Base-by-base conservation (phyloP, 2,888 invertebrate species). In the Reticulitermes lucifugus region DNA sequence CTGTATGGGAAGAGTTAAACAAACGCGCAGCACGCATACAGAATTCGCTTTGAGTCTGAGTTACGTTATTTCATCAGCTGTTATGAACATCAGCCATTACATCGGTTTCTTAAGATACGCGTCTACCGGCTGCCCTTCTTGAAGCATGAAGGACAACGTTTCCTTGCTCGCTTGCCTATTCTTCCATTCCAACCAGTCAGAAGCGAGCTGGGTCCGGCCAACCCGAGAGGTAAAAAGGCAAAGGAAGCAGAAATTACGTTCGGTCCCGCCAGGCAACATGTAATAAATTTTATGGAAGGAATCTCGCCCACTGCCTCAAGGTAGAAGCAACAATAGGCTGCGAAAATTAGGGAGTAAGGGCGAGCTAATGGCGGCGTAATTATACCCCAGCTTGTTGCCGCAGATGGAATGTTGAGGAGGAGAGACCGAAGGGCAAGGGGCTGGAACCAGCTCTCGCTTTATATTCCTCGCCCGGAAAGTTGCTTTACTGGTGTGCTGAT, bases 281-380 rank as follows among this genome's bases (percentile, higher is more conserved):
- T 85, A 86, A 85, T 86, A 86, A 85, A 86, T 85, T 85, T 83
- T 81, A 83, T 83, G 55, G 81, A 65, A 84, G 85, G 83, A 86
- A 85, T 85, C 85, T 83, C 71, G 70, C 83, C 82, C 60, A 59
- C 41, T 85, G 46, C 82, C 85, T 35, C 5, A 22, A 81, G 80
- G 59, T 22, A 81, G 60, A 81, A 35, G 80, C 65, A 81, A 86
- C 86, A 86, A 86, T 85, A 83, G 86, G 86, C 86, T 79, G 86
- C 86, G 86, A 86, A 86, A 86, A 86, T 86, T 86, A 86, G 86
- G 86, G 85, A 84, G 86, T 85, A 85, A 70, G 85, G 86, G 86
- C 84, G 86, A 86, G 84, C 86, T 86, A 86, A 86, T 86, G 84
- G 86, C 84, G 70, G 84, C 85, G 85, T 86, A 86, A 86, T 86